Evolutionary conservation across 2,888 invertebrate species (phyloP), one percentile per base, ranked within the genome.

Genomic region (Idaea biselata): DNA sequence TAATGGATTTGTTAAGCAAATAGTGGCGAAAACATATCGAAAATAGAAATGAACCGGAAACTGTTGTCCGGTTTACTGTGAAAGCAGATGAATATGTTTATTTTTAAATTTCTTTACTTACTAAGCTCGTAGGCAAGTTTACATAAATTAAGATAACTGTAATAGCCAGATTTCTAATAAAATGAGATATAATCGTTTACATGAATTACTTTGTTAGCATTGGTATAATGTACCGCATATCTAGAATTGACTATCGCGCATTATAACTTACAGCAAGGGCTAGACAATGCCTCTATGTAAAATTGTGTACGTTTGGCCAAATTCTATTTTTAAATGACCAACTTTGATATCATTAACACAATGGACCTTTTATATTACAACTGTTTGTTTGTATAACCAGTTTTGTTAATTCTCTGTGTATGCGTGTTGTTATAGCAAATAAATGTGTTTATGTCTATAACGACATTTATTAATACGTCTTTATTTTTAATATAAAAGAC

Each of bases 1-100:
- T 33, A 44, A 64, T 62, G 62, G 53, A 62, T 60, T 44, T 62
- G 64, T 67, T 61, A 60, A 59, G 60, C 62, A 61, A 61, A 65
- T 62, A 58, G 60, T 64, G 60, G 55, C 31, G 14, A 61, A 25
- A 44, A 25, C 60, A 62, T 60, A 62, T 61, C 14, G 44, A 14
- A 44, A 7, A 44, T 44, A 14, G 44, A 44, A 44, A 44, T 44
- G 8, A 14, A 44, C 44, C 44, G 44, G 44, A 44, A 44, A 11
- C 44, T 44, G 44, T 44, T 11, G 14, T 44, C 44, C 44, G 44
- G 44, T 11, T 44, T 44, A 14, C 44, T 44, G 44, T 44, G 44
- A 44, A 44, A 44, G 44, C 44, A 44, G 44, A 44, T 44, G 44
- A 44, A 44, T 14, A 44, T 44, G 14, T 14, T 44, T 14, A 14